Conservation (phyloP, 2,113 vertebrate species). For the Tiliqua scincoides region DNA sequence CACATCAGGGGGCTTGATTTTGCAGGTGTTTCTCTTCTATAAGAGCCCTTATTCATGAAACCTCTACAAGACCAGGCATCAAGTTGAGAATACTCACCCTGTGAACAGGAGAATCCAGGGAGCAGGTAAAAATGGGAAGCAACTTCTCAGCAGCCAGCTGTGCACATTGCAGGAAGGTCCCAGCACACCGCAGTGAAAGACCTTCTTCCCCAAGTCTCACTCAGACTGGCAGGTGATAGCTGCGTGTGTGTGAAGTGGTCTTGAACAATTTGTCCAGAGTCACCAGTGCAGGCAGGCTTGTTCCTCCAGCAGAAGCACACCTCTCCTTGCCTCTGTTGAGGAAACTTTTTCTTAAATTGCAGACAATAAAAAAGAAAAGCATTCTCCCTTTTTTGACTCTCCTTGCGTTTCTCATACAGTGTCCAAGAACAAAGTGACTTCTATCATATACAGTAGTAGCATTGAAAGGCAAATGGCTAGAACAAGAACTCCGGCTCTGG, state of each 20-base stretch:
- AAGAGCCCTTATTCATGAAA: conserved; percentile 50
- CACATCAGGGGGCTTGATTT: not conserved
- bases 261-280: conserved; percentile 59
- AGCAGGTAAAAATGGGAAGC: conserved; percentile 36
- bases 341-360: conserved; percentile 58
- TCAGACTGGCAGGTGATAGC: conserved; percentile 68
- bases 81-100: conserved; percentile 39
- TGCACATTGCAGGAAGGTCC: conserved; percentile 52
- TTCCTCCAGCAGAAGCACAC: conserved; percentile 57
- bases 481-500: conserved; percentile 25
- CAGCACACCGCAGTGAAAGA: conserved; percentile 14
- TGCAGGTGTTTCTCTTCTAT: rapidly evolving
- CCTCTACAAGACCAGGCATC: conserved; percentile 32
- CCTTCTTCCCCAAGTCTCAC: conserved; percentile 65
- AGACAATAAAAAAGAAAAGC: conserved; percentile 47
- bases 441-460: conserved; percentile 38
- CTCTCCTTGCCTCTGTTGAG: conserved; percentile 57
- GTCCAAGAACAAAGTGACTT: conserved; percentile 70
- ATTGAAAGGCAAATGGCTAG: conserved; percentile 61
- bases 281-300: conserved; percentile 52
- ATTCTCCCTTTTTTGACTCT: conserved; percentile 47
- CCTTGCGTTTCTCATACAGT: conserved; percentile 35
- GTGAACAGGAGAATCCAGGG: conserved; percentile 44
- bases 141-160: no score
- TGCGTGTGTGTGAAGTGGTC: conserved; percentile 63